Percentiles rank a stretch among this genome's conserved stretches.
These are phyloP conservation scores for Apaloderma vittatum DNA, from an alignment of 2,113 vertebrate species.

Conservation along the genomic window DNA sequence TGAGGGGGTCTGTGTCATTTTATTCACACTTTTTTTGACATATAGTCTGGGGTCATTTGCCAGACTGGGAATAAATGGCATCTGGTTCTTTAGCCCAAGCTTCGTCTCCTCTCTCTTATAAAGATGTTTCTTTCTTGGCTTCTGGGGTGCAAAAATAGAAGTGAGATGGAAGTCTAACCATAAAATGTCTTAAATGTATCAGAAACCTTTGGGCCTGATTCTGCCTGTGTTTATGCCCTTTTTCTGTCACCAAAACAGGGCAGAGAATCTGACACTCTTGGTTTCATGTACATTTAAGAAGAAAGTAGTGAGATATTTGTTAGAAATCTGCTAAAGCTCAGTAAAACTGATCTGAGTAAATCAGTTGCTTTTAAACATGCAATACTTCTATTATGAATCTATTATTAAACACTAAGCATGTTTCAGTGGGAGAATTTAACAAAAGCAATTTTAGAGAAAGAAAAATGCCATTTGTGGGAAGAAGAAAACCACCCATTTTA, in stretches of 20 bases:
- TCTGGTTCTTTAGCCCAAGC: constrained; percentile 31
- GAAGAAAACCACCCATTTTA: not conserved
- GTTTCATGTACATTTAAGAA: not conserved
- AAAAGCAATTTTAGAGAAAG: not conserved
- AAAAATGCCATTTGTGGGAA: not conserved
- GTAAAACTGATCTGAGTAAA: not conserved
- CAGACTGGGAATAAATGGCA: constrained; percentile 57
- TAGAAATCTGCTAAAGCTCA: not conserved
- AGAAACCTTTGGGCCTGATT: not conserved
- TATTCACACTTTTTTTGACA: constrained; percentile 57
- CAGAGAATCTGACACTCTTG: not conserved
- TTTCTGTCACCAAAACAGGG: not conserved
- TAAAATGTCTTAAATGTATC: not conserved
- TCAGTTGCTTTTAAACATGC: not conserved
- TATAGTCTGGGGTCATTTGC: constrained; percentile 27
- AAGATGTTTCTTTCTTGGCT: not conserved
- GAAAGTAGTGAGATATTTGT: not conserved
- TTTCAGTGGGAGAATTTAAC: not conserved
- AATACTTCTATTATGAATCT: not conserved
- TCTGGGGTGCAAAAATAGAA: not conserved
- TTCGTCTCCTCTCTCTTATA: not conserved
- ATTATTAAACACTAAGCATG: not conserved
- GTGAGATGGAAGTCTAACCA: not conserved
- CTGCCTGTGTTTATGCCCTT: not conserved
- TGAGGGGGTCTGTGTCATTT: constrained; percentile 56